phyloP scores from a whole-genome alignment of 2,113 vertebrate species.

The Poeciliopsis prolifica region DNA sequence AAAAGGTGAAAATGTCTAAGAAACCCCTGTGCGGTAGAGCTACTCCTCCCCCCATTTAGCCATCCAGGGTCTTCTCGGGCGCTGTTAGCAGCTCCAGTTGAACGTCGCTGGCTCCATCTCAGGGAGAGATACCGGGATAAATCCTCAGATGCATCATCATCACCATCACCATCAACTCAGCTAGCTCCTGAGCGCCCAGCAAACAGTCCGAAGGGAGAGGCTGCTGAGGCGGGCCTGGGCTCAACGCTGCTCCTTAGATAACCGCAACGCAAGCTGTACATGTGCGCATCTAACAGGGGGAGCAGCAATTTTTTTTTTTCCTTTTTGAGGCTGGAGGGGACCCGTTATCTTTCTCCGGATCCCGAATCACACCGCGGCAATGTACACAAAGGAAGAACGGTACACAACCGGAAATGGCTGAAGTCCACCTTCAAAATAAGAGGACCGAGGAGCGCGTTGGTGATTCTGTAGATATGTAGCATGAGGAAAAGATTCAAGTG shows the following conservation, averaged over 20 bases:
- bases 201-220: neutral
- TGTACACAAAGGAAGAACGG: conserved; percentile 21
- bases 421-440: conserved; percentile 46
- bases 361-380: conserved; percentile 37
- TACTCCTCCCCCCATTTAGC: conserved; percentile 54
- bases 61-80: conserved; percentile 52
- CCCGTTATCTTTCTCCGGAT: conserved; percentile 57
- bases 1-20: conserved; percentile 20
- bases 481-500: too few species aligned
- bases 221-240: neutral
- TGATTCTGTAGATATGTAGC: too few species aligned
- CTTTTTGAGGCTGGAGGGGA: neutral
- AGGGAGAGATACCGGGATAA: conserved; percentile 67
- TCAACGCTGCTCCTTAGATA: neutral
- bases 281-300: neutral
- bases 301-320: conserved; percentile 5
- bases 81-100: conserved; percentile 56
- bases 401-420: neutral
- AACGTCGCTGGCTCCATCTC: conserved; percentile 72
- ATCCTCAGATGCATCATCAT: conserved; percentile 67
- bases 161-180: conserved; percentile 43
- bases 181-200: conserved; percentile 38
- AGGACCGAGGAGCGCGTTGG: neutral
- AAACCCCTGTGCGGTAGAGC: conserved; percentile 17
- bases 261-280: conserved; percentile 7